Base-by-base conservation (phyloP, 2,797 vertebrate genomes). In the Acanthurus leucopareius region DNA sequence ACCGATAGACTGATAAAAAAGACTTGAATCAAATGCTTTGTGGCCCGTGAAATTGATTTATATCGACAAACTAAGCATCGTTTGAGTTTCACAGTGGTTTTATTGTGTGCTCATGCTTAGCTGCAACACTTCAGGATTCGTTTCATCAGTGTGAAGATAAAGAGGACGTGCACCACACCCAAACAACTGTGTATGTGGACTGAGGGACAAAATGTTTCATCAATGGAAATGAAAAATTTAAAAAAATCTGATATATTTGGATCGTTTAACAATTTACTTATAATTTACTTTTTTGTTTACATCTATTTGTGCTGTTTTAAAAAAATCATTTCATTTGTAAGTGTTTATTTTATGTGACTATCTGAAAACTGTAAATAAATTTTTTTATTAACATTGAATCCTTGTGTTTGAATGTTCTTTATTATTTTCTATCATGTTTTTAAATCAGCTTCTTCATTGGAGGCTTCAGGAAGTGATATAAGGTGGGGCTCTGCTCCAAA, bases 301-400 rank as follows among this genome's bases (percentile, higher is more conserved):
- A 67, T 40, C 54, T 44, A 60, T 69, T 73, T 74, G 7, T 68
- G 14, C 2, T 19, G 5, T 51, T 75, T 85, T 66, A 47, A 17
- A 47, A 17, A 53, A 32, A 32, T 77, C 10, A 87, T 85, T 88
- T 88, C 63, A 81, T 58, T 77, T 73, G 19, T 44, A 59, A 25
- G 2, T 75, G 17, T 79, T n/a, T 79, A 14, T 82, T 73, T 48
- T 59, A 25, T 16, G 22, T 75, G 5, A 74, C 14, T 48, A 20
- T 65, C 13, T 77, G 40, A 78, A 83, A 51, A 32, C 19, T 91
- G 90, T 92, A 92, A 93, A 92, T 93, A 93, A 90, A 92, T 52
- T 67, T 88, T 86, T 82, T 45, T 57, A 77, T 67, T 45, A 59
- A 72, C 52, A 11, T 14, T 61, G 1, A 75, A 52, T 44, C 5